Conservation (phyloP, 2,888 invertebrate genomes). For the Pecten maximus region DNA sequence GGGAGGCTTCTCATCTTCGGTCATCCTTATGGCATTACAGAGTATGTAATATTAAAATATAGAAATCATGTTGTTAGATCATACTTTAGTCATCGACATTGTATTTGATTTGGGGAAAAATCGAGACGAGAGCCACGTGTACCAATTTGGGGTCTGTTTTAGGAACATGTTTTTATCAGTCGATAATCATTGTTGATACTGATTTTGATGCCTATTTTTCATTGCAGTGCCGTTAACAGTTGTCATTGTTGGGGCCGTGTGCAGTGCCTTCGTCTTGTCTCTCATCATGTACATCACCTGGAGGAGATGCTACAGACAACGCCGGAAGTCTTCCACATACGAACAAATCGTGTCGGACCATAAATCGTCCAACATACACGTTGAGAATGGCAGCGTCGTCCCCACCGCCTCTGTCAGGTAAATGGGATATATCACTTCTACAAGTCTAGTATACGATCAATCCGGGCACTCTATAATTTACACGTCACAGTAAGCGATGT, state of each 20-base stretch:
- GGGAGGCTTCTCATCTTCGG: no score
- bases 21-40: no score
- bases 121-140: no score
- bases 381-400: neutral
- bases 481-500: no score
- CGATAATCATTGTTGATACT: no score
- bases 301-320: constrained; percentile 57
- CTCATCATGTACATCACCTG: constrained; percentile 60
- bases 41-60: no score
- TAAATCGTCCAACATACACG: neutral
- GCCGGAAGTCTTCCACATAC: constrained; percentile 2
- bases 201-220: neutral
- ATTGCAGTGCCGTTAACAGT: constrained; percentile 65
- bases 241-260: constrained; percentile 62
- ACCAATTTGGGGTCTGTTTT: no score
- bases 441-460: neutral
- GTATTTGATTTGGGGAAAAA: no score
- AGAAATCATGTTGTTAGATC: no score
- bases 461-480: neutral
- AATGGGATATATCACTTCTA: neutral
- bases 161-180: no score
- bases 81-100: no score
- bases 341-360: neutral
- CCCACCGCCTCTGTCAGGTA: neutral
- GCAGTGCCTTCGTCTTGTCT: constrained; percentile 56